Conservation (phyloP, 2,888 invertebrate genomes). For the Siphlonurus alternatus region DNA sequence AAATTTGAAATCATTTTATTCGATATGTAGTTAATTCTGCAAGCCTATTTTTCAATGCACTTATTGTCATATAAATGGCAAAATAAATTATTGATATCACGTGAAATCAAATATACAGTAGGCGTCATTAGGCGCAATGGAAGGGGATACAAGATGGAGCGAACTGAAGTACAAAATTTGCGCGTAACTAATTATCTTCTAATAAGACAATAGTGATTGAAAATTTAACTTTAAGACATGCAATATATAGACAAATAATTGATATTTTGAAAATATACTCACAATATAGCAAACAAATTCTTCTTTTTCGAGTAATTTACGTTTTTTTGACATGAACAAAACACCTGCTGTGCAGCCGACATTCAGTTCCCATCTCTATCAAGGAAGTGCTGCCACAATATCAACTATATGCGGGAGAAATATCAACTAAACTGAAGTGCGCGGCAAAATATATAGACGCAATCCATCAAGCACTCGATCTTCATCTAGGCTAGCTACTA, state of each 20-base stretch:
- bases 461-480: too few species aligned
- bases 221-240: background rate
- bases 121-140: background rate
- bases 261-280: background rate
- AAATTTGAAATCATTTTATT: too few species aligned
- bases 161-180: background rate
- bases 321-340: background rate
- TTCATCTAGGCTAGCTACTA: too few species aligned
- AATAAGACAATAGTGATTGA: background rate
- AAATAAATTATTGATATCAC: background rate
- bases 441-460: too few species aligned
- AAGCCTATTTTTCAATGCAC: too few species aligned
- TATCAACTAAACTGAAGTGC: background rate
- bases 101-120: background rate
- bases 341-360: background rate
- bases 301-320: background rate
- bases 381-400: background rate
- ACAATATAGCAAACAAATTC: background rate
- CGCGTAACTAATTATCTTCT: background rate
- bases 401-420: background rate
- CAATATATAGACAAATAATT: background rate
- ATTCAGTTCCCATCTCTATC: background rate
- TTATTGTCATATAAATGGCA: background rate
- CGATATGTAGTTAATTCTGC: too few species aligned
- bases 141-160: background rate